phyloP scores from a whole-genome alignment of 2,113 vertebrate species.

The Athene cunicularia region DNA sequence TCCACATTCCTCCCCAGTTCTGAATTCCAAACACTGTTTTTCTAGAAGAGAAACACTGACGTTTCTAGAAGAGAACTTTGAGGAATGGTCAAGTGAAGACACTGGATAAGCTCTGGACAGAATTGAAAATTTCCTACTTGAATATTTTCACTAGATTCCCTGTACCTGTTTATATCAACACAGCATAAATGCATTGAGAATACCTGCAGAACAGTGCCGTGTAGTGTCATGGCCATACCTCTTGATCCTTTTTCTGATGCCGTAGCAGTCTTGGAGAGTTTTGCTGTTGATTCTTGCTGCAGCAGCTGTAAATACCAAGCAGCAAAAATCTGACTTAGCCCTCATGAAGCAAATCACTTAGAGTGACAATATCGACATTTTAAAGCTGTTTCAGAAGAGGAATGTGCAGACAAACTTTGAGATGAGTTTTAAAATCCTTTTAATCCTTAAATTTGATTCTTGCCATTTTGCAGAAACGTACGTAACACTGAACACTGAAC shows the following conservation, averaged over 20 bases:
- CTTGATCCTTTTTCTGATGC: not conserved
- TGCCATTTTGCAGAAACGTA: not conserved
- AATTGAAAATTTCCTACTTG: not conserved
- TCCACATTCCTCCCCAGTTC: not conserved
- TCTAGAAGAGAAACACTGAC: not conserved
- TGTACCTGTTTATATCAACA: not conserved
- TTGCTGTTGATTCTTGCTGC: not conserved
- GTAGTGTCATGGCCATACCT: not conserved
- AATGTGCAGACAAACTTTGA: not conserved
- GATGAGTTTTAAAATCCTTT: not conserved
- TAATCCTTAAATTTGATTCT: not conserved
- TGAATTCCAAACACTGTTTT: not conserved
- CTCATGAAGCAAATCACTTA: not conserved
- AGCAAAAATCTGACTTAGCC: not conserved
- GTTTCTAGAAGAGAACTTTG: not conserved
- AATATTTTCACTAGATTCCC: not conserved
- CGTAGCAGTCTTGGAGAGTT: not conserved
- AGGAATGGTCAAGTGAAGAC: not conserved
- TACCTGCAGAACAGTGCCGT: not conserved
- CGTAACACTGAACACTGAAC: accelerated
- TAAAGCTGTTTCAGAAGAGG: not conserved
- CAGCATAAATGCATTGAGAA: not conserved
- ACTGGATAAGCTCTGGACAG: not conserved
- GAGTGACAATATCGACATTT: not conserved
- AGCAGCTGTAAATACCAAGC: not conserved